Base-by-base conservation (phyloP, 2,113 vertebrate species). In the Epinephelus cyanopodus region DNA sequence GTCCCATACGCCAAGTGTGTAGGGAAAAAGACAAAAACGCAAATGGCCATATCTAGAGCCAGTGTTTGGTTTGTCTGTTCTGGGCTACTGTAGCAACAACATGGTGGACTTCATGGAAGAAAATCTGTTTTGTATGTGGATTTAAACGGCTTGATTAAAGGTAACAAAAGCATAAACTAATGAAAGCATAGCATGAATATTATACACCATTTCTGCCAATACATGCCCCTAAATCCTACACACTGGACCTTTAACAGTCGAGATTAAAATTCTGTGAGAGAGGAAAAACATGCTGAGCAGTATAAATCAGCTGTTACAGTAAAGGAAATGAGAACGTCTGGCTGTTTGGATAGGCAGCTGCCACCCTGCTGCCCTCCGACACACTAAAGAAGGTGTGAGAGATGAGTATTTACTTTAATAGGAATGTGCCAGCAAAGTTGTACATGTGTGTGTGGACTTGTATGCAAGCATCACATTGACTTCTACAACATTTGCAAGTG, bases 321-420 rank as follows among this genome's bases (percentile, higher is more conserved):
- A 27, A 69, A 81, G 79, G 78, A 90, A 84, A 87, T 86, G 62
- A 81, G 76, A 83, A 64, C 23, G 62, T 78, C 54, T 29, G 63
- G 29, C 27, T 89, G 86, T 91, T 92, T 92, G 69, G 74, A 89
- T 76, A 82, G 86, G 77, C 68, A 82, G 74, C 87, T 85, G 74
- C 71, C 75, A 84, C 77, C 77, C 81, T 54, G 80, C 83, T 85
- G 90, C 82, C 78, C 65, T 86, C 63, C 48, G 71, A 88, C 83
- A 84, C 73, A 57, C 79, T 33, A 37, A 74, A 71, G 76, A 85
- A 93, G 82, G 93, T 91, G 93, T 89, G 84, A 83, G 90, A 87
- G 94, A 94, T 89, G 79, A 90, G 89, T 93, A 92, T 94, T 93
- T 93, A 94, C 87, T 85, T 85, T 77, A 57, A 62, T 74, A 85